Percentiles rank a stretch among this genome's conserved stretches.
Evolutionary conservation across 2,888 invertebrate species (phyloP).

Genomic region (Encarsia formosa): DNA sequence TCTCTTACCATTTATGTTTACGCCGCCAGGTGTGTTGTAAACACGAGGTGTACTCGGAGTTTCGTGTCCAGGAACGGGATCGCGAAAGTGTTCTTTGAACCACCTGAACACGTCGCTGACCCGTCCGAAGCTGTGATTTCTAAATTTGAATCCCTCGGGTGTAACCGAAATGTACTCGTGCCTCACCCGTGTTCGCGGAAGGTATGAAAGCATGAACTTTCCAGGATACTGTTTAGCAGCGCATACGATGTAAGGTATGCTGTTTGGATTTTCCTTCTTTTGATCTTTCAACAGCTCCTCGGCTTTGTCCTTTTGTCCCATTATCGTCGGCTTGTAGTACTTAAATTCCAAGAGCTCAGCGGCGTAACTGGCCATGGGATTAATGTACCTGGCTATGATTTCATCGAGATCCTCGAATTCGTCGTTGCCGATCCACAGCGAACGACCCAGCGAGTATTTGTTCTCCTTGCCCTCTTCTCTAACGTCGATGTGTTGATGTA

Average conservation of each 20-base stretch:
- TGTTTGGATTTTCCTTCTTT: constrained; percentile 79
- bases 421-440: constrained; percentile 82
- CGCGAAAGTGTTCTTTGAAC: constrained; percentile 98
- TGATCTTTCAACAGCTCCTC: constrained; percentile 86
- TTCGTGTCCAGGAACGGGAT: constrained; percentile 70
- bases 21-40: constrained; percentile 56
- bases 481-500: constrained; percentile 95
- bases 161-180: constrained; percentile 91
- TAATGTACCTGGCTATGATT: constrained; percentile 89
- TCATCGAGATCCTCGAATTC: constrained; percentile 99
- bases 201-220: constrained; percentile 89
- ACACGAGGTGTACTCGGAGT: constrained; percentile 73
- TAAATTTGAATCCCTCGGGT: constrained; percentile 88
- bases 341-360: constrained; percentile 88
- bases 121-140: constrained; percentile 83
- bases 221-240: constrained; percentile 84
- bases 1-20: constrained; percentile 27
- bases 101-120: constrained; percentile 79
- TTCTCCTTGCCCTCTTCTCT: constrained; percentile 95
- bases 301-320: constrained; percentile 79
- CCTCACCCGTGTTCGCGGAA: constrained; percentile 77
- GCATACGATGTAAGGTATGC: constrained; percentile 84
- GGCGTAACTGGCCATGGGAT: constrained; percentile 92
- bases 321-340: constrained; percentile 76
- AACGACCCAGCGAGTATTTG: constrained; percentile 86